Conservation (phyloP, 2,113 vertebrate genomes). For the Rhinoptilus africanus region DNA sequence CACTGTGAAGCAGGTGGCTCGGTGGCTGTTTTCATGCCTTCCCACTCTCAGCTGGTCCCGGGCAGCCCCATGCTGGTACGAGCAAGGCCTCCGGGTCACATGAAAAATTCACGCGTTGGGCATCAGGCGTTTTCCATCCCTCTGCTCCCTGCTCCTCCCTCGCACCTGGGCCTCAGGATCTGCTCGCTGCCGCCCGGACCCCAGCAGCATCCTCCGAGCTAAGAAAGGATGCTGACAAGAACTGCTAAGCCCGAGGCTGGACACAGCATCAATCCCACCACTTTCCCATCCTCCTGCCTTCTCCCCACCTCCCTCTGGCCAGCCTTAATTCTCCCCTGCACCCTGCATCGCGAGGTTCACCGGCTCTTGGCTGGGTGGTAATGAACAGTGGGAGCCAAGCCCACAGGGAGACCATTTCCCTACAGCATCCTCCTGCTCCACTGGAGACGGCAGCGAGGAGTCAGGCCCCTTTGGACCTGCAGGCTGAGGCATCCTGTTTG, state of each 20-base stretch:
- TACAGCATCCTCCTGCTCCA: not conserved
- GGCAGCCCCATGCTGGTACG: not conserved
- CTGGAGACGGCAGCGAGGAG: fast-evolving
- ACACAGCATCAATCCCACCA: not conserved
- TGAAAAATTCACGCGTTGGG: not conserved
- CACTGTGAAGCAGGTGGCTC: conserved; percentile 46
- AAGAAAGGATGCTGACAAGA: not conserved
- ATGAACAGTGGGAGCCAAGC: fast-evolving
- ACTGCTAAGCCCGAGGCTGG: not conserved
- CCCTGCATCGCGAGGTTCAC: not conserved
- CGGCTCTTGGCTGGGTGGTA: not conserved
- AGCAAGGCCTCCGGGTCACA: not conserved
- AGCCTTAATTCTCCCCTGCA: not conserved
- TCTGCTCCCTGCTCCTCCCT: not conserved
- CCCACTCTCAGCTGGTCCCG: not conserved
- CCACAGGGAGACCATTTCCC: not conserved
- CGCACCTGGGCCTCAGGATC: not conserved
- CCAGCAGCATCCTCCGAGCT: not conserved
- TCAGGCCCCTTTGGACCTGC: fast-evolving
- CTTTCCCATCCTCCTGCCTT: not conserved
- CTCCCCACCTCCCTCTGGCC: not conserved
- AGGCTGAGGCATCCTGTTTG: fast-evolving
- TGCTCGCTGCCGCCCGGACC: fast-evolving
- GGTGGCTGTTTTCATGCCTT: conserved; percentile 30
- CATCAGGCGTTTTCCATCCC: not conserved